These are phyloP conservation scores for Drosophila niveifrons DNA, from an alignment of 2,888 invertebrate species.

Conservation along the genomic window DNA sequence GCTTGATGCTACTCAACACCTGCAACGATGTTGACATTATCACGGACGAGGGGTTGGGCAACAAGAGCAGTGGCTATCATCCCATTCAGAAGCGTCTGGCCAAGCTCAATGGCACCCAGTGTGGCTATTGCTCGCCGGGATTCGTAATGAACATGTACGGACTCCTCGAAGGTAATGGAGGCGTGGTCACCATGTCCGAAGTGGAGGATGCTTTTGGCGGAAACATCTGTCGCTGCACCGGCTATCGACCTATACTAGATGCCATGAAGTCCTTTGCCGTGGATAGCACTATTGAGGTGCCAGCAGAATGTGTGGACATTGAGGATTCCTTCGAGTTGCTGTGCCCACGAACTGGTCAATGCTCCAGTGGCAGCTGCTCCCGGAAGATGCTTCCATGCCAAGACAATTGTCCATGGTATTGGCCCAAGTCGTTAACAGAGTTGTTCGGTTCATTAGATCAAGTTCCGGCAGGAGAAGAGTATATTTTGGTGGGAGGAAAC, in stretches of 20 bases:
- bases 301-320: slow-evolving; percentile 86
- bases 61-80: slow-evolving; percentile 88
- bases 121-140: slow-evolving; percentile 92
- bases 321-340: slow-evolving; percentile 78
- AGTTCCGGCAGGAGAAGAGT: slow-evolving; percentile 83
- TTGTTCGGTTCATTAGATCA: slow-evolving; percentile 83
- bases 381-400: slow-evolving; percentile 19
- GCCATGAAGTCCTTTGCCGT: slow-evolving; percentile 91
- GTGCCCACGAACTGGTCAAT: slow-evolving; percentile 76
- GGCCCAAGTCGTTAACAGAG: slow-evolving; percentile 73
- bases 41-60: slow-evolving; percentile 91
- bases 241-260: slow-evolving; percentile 92
- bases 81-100: slow-evolving; percentile 89
- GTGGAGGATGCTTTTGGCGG: slow-evolving; percentile 92
- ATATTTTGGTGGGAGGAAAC: slow-evolving; percentile 91
- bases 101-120: slow-evolving; percentile 89
- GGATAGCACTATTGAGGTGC: slow-evolving; percentile 86
- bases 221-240: slow-evolving; percentile 93
- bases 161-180: slow-evolving; percentile 85
- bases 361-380: slow-evolving; percentile 81
- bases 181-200: slow-evolving; percentile 87
- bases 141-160: slow-evolving; percentile 91
- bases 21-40: slow-evolving; percentile 89
- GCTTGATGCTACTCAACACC: slow-evolving; percentile 88
- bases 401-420: slow-evolving; percentile 71